phyloP scores from a whole-genome alignment of 2,797 vertebrate genomes.

The Philypnodon macrostomus region DNA sequence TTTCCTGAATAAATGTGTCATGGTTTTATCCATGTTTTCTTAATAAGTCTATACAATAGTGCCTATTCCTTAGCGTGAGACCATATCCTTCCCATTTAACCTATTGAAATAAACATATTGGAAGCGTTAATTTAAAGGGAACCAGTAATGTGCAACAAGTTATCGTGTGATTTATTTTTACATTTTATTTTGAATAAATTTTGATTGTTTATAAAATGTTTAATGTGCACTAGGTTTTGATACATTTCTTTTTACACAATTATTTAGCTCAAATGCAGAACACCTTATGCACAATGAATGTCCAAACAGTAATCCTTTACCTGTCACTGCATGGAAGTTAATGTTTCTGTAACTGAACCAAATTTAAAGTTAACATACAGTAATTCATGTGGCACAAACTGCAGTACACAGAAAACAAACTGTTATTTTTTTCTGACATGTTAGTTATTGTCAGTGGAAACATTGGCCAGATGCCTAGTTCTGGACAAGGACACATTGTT shows the following conservation, averaged over 20 bases:
- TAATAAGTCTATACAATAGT: neutral
- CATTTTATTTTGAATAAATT: slow-evolving; percentile 46
- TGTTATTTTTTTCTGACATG: slow-evolving; percentile 7
- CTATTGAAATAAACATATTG: slow-evolving; percentile 29
- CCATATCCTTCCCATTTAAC: slow-evolving; percentile 33
- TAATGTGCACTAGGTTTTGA: slow-evolving; percentile 66
- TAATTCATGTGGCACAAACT: neutral
- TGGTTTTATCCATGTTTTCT: no score
- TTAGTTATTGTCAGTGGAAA: slow-evolving; percentile 8
- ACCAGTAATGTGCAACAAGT: slow-evolving; percentile 74
- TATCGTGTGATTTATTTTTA: slow-evolving; percentile 67
- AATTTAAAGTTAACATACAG: neutral
- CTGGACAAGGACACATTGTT: slow-evolving; percentile 63
- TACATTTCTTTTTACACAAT: slow-evolving; percentile 60
- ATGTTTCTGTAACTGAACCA: slow-evolving; percentile 26
- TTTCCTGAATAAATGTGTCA: no score
- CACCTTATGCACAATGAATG: slow-evolving; percentile 59
- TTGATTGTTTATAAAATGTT: slow-evolving; percentile 66
- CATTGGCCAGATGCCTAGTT: slow-evolving; percentile 27
- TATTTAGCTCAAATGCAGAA: slow-evolving; percentile 62
- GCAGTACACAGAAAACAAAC: neutral
- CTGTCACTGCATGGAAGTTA: slow-evolving; percentile 31
- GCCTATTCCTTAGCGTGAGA: slow-evolving; percentile 62
- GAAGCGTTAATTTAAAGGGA: slow-evolving; percentile 80
- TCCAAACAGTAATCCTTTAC: slow-evolving; percentile 49